Conservation (phyloP, 2,797 vertebrate genomes). For the Sitta carolinensis region DNA sequence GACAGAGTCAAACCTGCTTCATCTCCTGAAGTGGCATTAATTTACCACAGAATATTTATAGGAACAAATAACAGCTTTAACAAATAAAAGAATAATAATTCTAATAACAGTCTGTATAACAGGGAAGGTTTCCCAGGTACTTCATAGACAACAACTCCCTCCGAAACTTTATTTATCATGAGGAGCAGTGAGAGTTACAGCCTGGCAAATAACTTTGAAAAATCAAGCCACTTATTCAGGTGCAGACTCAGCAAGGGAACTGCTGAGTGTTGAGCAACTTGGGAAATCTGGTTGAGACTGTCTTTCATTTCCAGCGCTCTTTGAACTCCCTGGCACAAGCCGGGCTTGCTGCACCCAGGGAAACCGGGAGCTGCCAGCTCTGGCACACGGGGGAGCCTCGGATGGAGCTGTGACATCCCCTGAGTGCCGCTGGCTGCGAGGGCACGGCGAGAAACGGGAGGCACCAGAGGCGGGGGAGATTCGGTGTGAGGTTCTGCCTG, state of each 20-base stretch:
- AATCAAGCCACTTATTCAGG: conserved; percentile 49
- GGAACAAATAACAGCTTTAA: conserved; percentile 53
- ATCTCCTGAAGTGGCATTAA: conserved; percentile 12
- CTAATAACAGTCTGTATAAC: conserved; percentile 35
- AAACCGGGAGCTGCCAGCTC: neutral
- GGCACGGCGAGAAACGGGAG: fast-evolving
- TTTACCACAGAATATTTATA: conserved; percentile 56
- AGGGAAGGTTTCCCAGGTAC: conserved; percentile 47
- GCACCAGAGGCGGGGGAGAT: neutral
- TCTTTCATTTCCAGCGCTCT: conserved; percentile 14
- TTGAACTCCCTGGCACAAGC: conserved; percentile 48
- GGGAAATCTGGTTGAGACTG: conserved; percentile 7
- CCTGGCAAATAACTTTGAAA: conserved; percentile 5
- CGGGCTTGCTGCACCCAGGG: neutral
- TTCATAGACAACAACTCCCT: conserved; percentile 25
- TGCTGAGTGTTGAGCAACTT: conserved; percentile 43
- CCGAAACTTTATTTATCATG: conserved; percentile 54
- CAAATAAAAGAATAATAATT: conserved; percentile 53
- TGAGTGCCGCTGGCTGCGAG: neutral
- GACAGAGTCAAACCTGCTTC: conserved; percentile 6
- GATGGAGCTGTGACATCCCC: neutral
- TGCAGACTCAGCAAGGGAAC: conserved; percentile 60
- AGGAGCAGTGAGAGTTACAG: neutral
- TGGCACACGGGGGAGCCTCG: neutral
- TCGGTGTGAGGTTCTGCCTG: fast-evolving